Conservation (phyloP, 2,888 invertebrate genomes). For the Camponotus fellah region DNA sequence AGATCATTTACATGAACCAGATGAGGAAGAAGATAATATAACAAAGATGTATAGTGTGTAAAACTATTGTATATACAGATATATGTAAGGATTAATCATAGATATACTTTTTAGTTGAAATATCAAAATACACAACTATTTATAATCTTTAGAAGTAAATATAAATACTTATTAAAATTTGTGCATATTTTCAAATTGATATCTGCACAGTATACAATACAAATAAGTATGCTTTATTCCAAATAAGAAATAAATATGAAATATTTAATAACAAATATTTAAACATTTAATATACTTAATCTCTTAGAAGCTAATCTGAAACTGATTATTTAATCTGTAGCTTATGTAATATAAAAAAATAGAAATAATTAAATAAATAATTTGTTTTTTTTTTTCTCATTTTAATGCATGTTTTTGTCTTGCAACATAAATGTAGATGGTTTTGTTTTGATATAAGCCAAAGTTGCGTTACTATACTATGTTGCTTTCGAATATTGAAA, state of each 20-base stretch:
- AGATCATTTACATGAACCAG: slow-evolving; percentile 87
- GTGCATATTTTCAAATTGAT: not conserved
- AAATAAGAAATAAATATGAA: not conserved
- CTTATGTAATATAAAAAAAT: not conserved
- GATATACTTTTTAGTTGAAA: not conserved
- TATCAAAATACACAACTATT: not conserved
- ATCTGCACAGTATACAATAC: not conserved
- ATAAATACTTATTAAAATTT: not conserved
- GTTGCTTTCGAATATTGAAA: too few species aligned
- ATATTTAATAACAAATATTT: not conserved
- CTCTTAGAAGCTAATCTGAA: not conserved
- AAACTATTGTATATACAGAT: not conserved
- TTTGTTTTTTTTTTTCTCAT: not conserved
- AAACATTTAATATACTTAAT: not conserved
- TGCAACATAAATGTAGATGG: not conserved
- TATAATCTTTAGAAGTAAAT: not conserved
- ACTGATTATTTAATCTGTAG: not conserved
- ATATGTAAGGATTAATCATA: not conserved
- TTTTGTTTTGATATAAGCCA: not conserved
- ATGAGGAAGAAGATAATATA: slow-evolving; percentile 84
- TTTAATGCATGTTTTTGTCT: not conserved
- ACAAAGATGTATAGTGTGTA: slow-evolving; percentile 6
- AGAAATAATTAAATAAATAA: not conserved
- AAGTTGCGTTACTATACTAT: too few species aligned
- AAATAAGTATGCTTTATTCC: not conserved